These are phyloP conservation scores for Pollachius pollachius DNA, from an alignment of 2,113 vertebrate species.

Conservation along the genomic window DNA sequence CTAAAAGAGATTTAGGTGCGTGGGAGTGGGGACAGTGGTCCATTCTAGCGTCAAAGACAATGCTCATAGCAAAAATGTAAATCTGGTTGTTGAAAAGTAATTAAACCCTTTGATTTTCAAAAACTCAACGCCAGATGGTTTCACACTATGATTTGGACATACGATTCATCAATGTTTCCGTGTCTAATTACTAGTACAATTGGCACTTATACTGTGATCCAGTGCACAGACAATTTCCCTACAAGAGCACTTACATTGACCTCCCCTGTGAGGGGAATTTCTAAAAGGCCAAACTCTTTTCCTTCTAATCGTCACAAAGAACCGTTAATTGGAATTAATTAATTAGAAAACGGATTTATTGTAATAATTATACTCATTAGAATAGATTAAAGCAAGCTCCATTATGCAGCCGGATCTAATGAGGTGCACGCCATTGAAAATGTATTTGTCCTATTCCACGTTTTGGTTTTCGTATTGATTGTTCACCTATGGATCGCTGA, in stretches of 20 bases:
- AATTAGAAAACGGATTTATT: too few species aligned
- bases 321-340: too few species aligned
- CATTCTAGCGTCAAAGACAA: too few species aligned
- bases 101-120: too few species aligned
- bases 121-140: too few species aligned
- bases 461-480: constrained; percentile 4
- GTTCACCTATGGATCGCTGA: too few species aligned
- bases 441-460: constrained; percentile 50
- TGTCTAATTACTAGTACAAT: constrained; percentile 24
- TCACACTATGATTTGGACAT: too few species aligned
- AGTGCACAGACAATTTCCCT: constrained; percentile 3
- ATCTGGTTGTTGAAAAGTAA: background rate
- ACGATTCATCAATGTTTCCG: too few species aligned
- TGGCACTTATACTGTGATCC: constrained; percentile 47
- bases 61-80: background rate
- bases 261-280: constrained; percentile 11
- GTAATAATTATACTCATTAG: too few species aligned
- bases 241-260: constrained; percentile 49
- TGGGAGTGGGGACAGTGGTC: constrained; percentile 23
- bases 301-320: too few species aligned
- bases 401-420: constrained; percentile 20
- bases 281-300: too few species aligned
- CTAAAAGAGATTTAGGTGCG: constrained; percentile 48
- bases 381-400: too few species aligned
- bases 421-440: constrained; percentile 71